Conservation (phyloP, 2,797 vertebrate genomes). For the Schizopygopsis malacanthus region DNA sequence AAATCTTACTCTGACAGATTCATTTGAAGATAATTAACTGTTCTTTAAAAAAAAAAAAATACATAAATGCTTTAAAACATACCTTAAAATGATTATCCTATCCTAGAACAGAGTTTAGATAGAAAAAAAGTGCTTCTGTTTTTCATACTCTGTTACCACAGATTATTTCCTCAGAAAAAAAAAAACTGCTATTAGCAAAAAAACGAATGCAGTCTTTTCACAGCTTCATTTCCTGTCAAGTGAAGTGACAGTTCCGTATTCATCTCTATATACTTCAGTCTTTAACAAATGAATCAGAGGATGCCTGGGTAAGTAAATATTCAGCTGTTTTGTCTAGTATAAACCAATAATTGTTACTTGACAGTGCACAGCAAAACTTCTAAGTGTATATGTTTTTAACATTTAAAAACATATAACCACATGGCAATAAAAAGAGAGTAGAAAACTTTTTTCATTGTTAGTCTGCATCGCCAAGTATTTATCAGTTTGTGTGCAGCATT, state of each 20-base stretch:
- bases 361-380: neutral
- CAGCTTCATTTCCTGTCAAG: slow-evolving; percentile 70
- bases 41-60: neutral
- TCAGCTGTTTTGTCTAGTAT: neutral
- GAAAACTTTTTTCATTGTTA: neutral
- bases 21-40: neutral
- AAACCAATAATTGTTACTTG: neutral
- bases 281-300: slow-evolving; percentile 53
- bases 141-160: neutral
- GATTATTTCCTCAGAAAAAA: slow-evolving; percentile 25
- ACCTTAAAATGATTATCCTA: neutral
- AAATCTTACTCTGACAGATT: neutral
- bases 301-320: neutral
- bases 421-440: neutral
- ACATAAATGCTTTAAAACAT: neutral
- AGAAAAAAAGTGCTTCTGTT: neutral
- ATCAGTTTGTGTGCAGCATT: no score
- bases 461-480: neutral
- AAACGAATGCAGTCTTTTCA: slow-evolving; percentile 54
- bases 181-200: slow-evolving; percentile 2
- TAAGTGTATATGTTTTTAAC: neutral
- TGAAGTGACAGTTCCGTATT: slow-evolving; percentile 59
- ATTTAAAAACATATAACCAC: neutral
- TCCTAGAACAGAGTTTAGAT: neutral
- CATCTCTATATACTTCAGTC: slow-evolving; percentile 34